Evolutionary conservation across 2,113 vertebrate genomes (phyloP).

Genomic region (Desmodus rotundus): DNA sequence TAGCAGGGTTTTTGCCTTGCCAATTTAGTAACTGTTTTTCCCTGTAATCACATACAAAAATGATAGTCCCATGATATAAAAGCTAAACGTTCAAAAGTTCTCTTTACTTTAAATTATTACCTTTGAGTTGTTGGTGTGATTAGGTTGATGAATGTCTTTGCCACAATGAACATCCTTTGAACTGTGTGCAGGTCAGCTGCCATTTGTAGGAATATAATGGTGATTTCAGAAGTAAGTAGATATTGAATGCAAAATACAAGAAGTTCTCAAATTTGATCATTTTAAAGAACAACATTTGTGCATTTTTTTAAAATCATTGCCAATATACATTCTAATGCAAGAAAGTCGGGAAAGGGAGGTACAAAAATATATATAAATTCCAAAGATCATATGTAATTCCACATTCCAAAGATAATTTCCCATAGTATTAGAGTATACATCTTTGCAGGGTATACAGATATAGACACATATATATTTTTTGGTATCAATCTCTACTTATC

Average conservation of each 20-base stretch:
- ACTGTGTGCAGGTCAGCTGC: neutral
- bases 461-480: neutral
- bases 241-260: neutral
- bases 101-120: neutral
- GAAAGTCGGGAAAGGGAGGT: neutral
- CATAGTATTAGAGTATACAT: neutral
- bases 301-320: neutral
- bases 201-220: neutral
- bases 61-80: neutral
- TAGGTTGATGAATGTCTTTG: neutral
- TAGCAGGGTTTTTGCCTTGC: neutral
- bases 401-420: neutral
- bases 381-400: neutral
- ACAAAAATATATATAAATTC: neutral
- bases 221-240: neutral
- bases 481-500: neutral
- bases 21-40: neutral
- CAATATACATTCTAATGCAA: neutral
- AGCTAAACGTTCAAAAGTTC: neutral
- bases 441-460: neutral
- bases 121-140: neutral
- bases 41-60: neutral
- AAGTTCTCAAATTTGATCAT: neutral
- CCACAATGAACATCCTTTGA: neutral
- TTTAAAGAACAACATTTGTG: neutral